Conservation (phyloP, 1,140 invertebrate genomes). For the Ectropis grisescens region DNA sequence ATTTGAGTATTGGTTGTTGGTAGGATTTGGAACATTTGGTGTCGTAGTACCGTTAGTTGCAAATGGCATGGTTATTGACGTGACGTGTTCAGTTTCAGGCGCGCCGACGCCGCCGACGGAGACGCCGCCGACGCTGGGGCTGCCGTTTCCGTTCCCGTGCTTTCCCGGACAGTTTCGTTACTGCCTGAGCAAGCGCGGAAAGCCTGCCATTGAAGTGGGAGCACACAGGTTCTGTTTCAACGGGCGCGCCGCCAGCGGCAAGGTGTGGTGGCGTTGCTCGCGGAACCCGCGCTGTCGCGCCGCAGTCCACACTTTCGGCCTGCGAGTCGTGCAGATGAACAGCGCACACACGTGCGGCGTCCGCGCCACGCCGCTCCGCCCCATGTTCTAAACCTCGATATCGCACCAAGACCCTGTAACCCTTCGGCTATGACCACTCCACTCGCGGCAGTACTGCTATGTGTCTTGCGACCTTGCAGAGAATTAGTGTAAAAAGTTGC, state of each 20-base stretch:
- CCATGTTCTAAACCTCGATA: slow-evolving; percentile 42
- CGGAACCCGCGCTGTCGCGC: slow-evolving; percentile 57
- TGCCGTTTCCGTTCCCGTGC: slow-evolving; percentile 58
- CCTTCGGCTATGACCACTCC: too few relatives aligned
- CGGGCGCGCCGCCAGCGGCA: slow-evolving; percentile 59
- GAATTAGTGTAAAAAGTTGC: too few relatives aligned
- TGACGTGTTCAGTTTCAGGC: slow-evolving; percentile 41
- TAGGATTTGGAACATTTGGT: too few relatives aligned
- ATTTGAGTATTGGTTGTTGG: too few relatives aligned
- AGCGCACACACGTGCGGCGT: slow-evolving; percentile 61
- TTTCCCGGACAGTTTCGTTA: slow-evolving; percentile 62
- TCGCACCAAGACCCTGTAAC: not conserved
- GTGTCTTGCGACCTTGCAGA: too few relatives aligned
- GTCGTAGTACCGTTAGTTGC: too few relatives aligned
- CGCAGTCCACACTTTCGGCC: slow-evolving; percentile 58
- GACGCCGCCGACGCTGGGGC: slow-evolving; percentile 39
- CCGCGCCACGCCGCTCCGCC: slow-evolving; percentile 48
- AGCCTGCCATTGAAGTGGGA: slow-evolving; percentile 59
- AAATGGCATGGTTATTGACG: too few relatives aligned
- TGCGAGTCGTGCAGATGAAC: slow-evolving; percentile 61
- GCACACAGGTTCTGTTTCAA: slow-evolving; percentile 62
- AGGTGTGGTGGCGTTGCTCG: slow-evolving; percentile 64
- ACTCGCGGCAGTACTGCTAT: too few relatives aligned
- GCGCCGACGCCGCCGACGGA: slow-evolving; percentile 19
- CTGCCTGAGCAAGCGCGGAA: slow-evolving; percentile 59